Evolutionary conservation across 2,888 invertebrate genomes (phyloP).

Genomic region (Sinohyriopsis cumingii): DNA sequence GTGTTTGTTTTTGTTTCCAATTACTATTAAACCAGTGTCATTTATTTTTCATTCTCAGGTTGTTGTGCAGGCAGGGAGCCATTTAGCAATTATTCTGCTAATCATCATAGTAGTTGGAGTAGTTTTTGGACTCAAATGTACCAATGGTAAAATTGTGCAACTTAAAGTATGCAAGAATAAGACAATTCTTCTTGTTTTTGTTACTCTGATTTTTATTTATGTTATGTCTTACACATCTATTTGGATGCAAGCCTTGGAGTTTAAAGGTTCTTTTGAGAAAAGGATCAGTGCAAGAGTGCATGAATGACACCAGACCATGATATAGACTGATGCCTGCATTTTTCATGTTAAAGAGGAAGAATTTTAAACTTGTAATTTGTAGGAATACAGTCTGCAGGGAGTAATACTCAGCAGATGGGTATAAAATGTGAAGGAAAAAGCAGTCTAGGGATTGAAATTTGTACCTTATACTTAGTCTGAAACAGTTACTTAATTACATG

Average conservation of each 20-base stretch:
- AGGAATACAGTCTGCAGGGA: no score
- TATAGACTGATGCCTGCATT: no score
- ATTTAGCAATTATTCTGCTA: conserved; percentile 36
- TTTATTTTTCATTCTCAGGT: conserved; percentile 39
- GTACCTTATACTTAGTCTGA: no score
- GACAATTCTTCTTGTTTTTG: conserved; percentile 56
- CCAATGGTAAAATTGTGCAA: conserved; percentile 41
- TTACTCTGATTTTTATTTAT: conserved; percentile 55
- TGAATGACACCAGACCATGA: neutral
- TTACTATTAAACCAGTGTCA: neutral
- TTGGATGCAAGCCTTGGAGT: conserved; percentile 61
- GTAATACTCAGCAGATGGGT: no score
- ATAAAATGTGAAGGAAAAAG: no score
- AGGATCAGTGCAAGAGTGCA: conserved; percentile 33
- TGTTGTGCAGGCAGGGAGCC: conserved; percentile 39
- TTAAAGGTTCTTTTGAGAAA: conserved; percentile 55
- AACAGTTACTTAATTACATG: no score
- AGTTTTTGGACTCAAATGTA: conserved; percentile 32
- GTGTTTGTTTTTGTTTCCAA: neutral
- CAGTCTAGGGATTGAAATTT: no score
- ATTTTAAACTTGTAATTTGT: no score
- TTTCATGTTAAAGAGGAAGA: no score
- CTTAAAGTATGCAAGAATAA: conserved; percentile 54
- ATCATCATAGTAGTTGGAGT: conserved; percentile 36
- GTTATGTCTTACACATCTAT: conserved; percentile 64